Evolutionary conservation across 2,888 invertebrate genomes (phyloP).

Genomic region (Cancer borealis): DNA sequence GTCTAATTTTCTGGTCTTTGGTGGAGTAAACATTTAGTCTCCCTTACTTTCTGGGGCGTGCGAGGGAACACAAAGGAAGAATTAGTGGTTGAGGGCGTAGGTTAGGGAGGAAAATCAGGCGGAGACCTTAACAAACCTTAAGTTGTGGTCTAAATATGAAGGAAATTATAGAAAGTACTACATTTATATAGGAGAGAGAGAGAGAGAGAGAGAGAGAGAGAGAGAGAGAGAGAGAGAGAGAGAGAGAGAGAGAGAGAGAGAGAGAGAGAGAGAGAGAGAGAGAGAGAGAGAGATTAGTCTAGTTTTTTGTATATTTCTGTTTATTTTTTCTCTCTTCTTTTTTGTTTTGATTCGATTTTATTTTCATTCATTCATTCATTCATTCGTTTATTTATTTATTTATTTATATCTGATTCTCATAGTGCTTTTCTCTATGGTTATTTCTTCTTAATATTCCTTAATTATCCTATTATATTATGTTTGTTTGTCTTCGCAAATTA

Average conservation of each 20-base stretch:
- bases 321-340: background rate
- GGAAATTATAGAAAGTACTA: slow-evolving; percentile 3
- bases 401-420: background rate
- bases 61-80: background rate
- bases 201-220: slow-evolving; percentile 35
- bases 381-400: background rate
- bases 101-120: background rate
- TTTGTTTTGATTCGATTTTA: no score
- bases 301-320: no score
- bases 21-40: background rate
- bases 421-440: no score
- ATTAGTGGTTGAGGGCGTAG: slow-evolving; percentile 10
- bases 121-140: background rate
- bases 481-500: no score
- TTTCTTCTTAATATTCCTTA: no score
- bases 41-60: background rate
- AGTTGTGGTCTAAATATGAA: background rate
- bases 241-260: slow-evolving; percentile 54
- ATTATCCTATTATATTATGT: no score
- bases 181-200: background rate
- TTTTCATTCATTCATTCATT: background rate
- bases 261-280: slow-evolving; percentile 3
- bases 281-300: background rate
- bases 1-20: background rate
- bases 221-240: slow-evolving; percentile 55